Conservation (phyloP, 2,113 vertebrate genomes). For the Fulica atra region DNA sequence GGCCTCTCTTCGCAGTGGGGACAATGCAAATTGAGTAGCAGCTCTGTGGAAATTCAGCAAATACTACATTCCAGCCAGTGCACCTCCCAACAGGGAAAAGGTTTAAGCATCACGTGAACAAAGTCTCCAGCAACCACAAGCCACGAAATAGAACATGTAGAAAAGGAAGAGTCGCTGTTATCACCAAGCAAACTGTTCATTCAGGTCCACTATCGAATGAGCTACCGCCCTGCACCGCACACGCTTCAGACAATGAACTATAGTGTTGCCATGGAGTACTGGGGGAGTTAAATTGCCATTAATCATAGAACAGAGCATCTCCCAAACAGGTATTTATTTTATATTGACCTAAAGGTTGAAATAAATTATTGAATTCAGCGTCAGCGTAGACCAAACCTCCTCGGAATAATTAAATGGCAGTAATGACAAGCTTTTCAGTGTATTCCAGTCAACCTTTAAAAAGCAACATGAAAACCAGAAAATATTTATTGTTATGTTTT, state of each 20-base stretch:
- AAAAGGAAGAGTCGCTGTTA: not conserved
- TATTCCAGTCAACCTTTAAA: slow-evolving; percentile 46
- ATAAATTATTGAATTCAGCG: slow-evolving; percentile 63
- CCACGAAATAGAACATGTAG: not conserved
- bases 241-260: not conserved
- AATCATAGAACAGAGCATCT: slow-evolving; percentile 27
- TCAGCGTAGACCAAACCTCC: slow-evolving; percentile 21
- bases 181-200: not conserved
- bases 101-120: not conserved
- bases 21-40: slow-evolving; percentile 46
- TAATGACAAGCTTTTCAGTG: slow-evolving; percentile 49
- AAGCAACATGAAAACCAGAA: slow-evolving; percentile 46
- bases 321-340: slow-evolving; percentile 64
- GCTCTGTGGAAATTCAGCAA: not conserved
- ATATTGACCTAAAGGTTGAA: slow-evolving; percentile 57
- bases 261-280: not conserved
- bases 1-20: slow-evolving; percentile 40
- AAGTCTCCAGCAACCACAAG: not conserved
- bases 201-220: not conserved
- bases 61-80: not conserved
- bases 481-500: slow-evolving; percentile 62
- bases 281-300: not conserved
- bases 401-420: slow-evolving; percentile 68
- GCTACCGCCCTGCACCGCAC: not conserved
- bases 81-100: not conserved